Percentiles rank a stretch among this genome's conserved stretches.
Evolutionary conservation across 2,113 vertebrate species (phyloP).

Genomic region (Smithornis capensis): DNA sequence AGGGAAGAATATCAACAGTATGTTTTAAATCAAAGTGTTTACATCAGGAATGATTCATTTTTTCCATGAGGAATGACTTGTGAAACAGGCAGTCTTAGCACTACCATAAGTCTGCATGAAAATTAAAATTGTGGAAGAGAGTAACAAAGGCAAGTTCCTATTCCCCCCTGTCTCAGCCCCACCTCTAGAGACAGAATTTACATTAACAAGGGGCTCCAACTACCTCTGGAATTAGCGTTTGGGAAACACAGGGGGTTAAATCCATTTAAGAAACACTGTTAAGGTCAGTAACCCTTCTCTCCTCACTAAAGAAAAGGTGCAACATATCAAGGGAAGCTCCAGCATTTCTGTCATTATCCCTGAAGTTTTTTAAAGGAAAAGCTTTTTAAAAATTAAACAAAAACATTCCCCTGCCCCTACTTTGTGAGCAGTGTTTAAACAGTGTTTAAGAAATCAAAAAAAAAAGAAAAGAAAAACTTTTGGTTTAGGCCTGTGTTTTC

Average conservation of each 20-base stretch:
- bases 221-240: neutral
- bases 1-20: slow-evolving; percentile 55
- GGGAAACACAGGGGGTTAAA: neutral
- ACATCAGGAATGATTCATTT: slow-evolving; percentile 72
- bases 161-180: neutral
- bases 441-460: neutral
- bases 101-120: slow-evolving; percentile 53
- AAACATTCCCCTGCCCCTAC: neutral
- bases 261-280: neutral
- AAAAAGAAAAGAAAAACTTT: neutral
- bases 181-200: neutral
- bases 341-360: slow-evolving; percentile 8
- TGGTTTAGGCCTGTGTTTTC: neutral
- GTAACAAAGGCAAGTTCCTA: slow-evolving; percentile 19
- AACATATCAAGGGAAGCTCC: neutral
- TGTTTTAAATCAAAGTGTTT: slow-evolving; percentile 76
- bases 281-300: neutral
- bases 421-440: neutral
- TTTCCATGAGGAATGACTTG: slow-evolving; percentile 70
- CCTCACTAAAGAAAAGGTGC: neutral
- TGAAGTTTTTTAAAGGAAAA: neutral
- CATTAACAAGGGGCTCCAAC: slow-evolving; percentile 15
- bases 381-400: neutral
- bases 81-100: slow-evolving; percentile 39
- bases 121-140: slow-evolving; percentile 40